Base-by-base conservation (phyloP, 1,140 invertebrate genomes). In the Pissodes strobi region DNA sequence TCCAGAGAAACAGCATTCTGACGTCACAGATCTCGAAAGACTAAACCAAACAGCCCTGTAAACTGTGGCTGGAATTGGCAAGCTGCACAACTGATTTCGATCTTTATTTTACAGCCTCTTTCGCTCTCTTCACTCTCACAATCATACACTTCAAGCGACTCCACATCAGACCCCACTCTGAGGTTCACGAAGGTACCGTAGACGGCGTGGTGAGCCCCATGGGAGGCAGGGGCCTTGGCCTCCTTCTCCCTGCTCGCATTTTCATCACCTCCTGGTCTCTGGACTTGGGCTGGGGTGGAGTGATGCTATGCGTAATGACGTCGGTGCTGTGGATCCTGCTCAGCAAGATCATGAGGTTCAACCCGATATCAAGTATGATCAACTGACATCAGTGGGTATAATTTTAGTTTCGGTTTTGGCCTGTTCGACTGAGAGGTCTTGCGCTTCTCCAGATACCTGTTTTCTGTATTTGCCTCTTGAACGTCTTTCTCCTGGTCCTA, bases 291-390 rank as follows among this genome's bases (percentile, higher is more conserved):
- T 93, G 90, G 90, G 88, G 86, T 13, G 91, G 91, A 2, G 89
- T 93, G 0, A 86, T 85, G 0, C 75, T 92, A 0, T 92, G 90
- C 64, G 83, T 90, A 2, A 84, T 91, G 13, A 89, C 91, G 0
- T 88, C 88, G 0, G 79, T 92, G 0, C 81, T 93, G 2, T 95
- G 93, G 93, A 92, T 94, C 41, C 79, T 94, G 30, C 82, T 94
- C 12, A 92, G 91, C 12, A 93, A 93, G 79, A 90, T 94, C 64
- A 93, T 94, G 91, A 83, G 92, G 69, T 93, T 93, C 77, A 92
- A 90, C 78, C 90, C 90, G 4, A 87, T 91, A 72, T 85, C 87
- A 1, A 83, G 86, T 43, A 86, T 89, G 82, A 83, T 89, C 68
- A 83, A 87, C 80, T 87, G 64, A 72, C 63, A 59, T 53, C 53